Base-by-base conservation (phyloP, 2,113 vertebrate genomes). In the Andinoacara biseriatus region DNA sequence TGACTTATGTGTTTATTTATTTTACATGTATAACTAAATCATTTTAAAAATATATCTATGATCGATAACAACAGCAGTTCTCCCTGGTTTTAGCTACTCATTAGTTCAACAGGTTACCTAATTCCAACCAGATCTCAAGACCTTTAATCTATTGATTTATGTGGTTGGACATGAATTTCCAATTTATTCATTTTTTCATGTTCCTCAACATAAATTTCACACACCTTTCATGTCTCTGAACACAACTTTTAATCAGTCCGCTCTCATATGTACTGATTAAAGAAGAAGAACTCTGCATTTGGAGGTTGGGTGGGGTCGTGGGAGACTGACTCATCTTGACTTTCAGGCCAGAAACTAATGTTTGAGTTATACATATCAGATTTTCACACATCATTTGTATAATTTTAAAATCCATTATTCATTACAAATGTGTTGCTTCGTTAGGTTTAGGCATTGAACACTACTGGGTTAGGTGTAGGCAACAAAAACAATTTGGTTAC, bases 401-500 rank as follows among this genome's bases (percentile, higher is more conserved):
- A 38, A 67, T 67, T 26, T 67, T 38, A 18, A 67, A 67, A 15
- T 46, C 26, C 14, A 17, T 18, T 46, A 46, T 26, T 67, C 22
- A 67, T 26, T 67, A 46, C 1, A 67, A 43, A 65, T 17, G 13
- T 46, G 14, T 67, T 46, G 22, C 38, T 67, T 67, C n/a, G 13
- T 65, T 65, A 24, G 61, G 22, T n/a, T n/a, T 65, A 14, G 62
- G 38, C 62, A 46, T 65, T 15, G 9, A 43, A 65, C n/a, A 65
- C 35, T 40, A 63, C 20, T 40, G 40, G 35, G 7, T 43, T 43
- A 24, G 35, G 22, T n/a, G 13, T 65, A 14, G 62, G 38, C 62
- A 46, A 17, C 46, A 62, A 15, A 15, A 0, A 0, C 0, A 0
- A 0, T n/a, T n/a, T n/a, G n/a, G 26, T 26, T 26, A 26, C 26